Conservation (phyloP, 2,113 vertebrate species). For the Poeciliopsis prolifica region DNA sequence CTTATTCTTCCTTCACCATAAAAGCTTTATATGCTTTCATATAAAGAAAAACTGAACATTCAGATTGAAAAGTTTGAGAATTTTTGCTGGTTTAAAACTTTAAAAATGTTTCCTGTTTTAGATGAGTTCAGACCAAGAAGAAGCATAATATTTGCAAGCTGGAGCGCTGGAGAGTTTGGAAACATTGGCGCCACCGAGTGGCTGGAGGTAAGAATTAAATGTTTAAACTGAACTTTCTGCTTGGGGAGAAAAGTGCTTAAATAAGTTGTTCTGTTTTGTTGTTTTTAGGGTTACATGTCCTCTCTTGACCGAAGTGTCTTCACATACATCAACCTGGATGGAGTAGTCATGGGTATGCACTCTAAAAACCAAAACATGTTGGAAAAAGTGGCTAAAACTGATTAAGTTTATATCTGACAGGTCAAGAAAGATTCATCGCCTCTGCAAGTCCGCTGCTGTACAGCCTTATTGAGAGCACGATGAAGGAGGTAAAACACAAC, state of each 20-base stretch:
- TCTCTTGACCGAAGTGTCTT: conserved; percentile 83
- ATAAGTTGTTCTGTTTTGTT: conserved; percentile 2
- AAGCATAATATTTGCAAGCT: conserved; percentile 94
- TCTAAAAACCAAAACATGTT: neutral
- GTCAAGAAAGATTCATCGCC: conserved; percentile 79
- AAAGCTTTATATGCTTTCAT: too few relatives aligned
- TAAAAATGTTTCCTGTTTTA: conserved; percentile 39
- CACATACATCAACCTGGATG: conserved; percentile 91
- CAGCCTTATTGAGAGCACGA: conserved; percentile 75
- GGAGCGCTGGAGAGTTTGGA: conserved; percentile 92
- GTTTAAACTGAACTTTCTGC: neutral
- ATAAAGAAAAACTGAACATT: too few relatives aligned
- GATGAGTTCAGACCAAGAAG: conserved; percentile 86
- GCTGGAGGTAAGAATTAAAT: conserved; percentile 85
- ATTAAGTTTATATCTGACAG: conserved; percentile 31
- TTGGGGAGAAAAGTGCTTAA: neutral
- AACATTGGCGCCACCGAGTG: conserved; percentile 92
- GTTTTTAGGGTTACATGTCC: conserved; percentile 83
- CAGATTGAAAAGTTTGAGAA: neutral
- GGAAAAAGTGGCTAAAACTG: neutral
- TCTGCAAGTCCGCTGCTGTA: conserved; percentile 89
- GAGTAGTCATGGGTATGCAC: conserved; percentile 85
- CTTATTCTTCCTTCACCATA: too few relatives aligned
- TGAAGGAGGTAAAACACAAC: conserved; percentile 78
- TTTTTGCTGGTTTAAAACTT: neutral